Conservation (phyloP, 2,113 vertebrate genomes). For the Phalacrocorax aristotelis region DNA sequence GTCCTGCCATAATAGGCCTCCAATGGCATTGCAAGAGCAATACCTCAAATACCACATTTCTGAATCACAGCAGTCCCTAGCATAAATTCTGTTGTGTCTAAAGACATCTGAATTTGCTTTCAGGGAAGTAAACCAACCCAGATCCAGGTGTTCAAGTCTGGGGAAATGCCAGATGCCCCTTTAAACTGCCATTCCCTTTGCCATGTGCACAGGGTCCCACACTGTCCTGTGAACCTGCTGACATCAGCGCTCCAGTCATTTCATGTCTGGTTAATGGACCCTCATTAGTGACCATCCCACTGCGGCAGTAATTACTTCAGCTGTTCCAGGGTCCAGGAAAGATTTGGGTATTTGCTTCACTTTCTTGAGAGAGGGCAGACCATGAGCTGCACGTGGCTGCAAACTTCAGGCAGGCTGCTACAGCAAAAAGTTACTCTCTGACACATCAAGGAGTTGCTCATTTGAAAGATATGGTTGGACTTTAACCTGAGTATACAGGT, state of each 20-base stretch:
- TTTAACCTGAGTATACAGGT: background rate
- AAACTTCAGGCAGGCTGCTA: background rate
- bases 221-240: fast-evolving
- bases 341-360: background rate
- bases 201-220: fast-evolving
- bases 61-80: background rate
- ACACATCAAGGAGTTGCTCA: background rate
- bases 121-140: background rate
- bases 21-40: background rate
- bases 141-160: background rate
- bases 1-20: too few species aligned
- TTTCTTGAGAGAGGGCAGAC: background rate
- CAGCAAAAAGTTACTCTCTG: background rate
- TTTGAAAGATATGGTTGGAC: background rate
- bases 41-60: background rate
- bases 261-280: background rate
- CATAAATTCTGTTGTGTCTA: background rate
- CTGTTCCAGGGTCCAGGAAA: background rate
- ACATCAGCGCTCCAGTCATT: background rate
- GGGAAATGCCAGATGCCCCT: background rate
- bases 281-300: background rate
- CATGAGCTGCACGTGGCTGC: fast-evolving
- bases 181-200: background rate
- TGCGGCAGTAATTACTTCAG: background rate
- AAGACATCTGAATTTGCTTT: background rate